Percentiles rank a stretch among this genome's conserved stretches.
Conservation (phyloP, 2,888 invertebrate genomes). For the Tinea trinotella region DNA sequence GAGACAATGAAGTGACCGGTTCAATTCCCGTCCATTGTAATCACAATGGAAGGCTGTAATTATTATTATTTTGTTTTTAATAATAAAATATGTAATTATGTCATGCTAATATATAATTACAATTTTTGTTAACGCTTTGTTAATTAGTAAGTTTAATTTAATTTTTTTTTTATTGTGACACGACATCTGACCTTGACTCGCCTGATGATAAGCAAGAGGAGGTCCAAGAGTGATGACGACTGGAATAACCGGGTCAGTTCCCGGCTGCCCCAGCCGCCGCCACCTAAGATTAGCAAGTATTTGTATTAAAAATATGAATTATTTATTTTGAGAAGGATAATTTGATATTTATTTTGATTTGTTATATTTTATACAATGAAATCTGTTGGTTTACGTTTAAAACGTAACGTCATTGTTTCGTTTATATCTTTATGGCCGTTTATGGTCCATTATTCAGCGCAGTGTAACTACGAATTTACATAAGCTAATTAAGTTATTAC, state of each 20-base stretch:
- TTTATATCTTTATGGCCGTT: background rate
- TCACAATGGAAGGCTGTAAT: slow-evolving; percentile 37
- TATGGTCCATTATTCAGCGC: background rate
- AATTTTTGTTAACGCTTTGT: slow-evolving; percentile 58
- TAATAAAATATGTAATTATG: slow-evolving; percentile 45
- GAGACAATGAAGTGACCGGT: slow-evolving; percentile 53
- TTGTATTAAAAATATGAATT: no score
- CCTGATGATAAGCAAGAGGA: no score
- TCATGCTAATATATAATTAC: slow-evolving; percentile 58
- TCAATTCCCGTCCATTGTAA: slow-evolving; percentile 63
- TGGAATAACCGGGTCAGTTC: no score
- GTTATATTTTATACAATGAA: no score
- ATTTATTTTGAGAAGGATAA: no score
- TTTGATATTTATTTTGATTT: no score
- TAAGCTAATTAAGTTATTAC: slow-evolving; percentile 6
- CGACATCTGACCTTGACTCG: no score
- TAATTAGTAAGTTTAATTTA: slow-evolving; percentile 23
- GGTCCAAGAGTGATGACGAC: no score
- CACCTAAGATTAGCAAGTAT: no score
- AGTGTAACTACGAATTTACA: background rate
- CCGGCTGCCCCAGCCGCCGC: no score
- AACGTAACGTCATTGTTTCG: no score
- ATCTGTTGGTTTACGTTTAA: no score
- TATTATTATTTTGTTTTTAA: slow-evolving; percentile 51
- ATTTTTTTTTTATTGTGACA: background rate